These are phyloP conservation scores for Selene dorsalis DNA, from an alignment of 2,797 vertebrate genomes.

Conservation along the genomic window DNA sequence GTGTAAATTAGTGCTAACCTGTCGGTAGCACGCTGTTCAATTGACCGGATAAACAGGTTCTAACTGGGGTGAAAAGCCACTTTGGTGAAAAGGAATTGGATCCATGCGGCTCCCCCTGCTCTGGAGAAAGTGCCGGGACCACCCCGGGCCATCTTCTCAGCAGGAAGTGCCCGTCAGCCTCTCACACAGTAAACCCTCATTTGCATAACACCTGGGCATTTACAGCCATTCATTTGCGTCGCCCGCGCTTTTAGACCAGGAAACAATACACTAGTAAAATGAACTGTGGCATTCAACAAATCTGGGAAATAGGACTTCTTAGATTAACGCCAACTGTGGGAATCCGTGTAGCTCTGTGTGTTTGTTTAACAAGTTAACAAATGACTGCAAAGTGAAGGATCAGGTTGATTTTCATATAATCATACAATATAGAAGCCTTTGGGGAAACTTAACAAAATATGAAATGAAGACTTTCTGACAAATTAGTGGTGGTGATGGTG, in stretches of 20 bases:
- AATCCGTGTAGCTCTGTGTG: constrained; percentile 4
- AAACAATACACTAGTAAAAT: constrained; percentile 7
- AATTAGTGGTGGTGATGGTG: neutral
- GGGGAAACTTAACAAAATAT: neutral
- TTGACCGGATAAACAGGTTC: constrained; percentile 75
- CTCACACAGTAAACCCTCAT: constrained; percentile 28
- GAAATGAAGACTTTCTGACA: neutral
- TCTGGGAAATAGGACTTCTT: neutral
- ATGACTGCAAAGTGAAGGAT: too few species aligned
- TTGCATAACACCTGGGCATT: constrained; percentile 63
- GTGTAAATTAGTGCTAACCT: neutral
- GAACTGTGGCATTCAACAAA: neutral
- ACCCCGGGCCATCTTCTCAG: constrained; percentile 22
- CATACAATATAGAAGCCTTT: too few species aligned
- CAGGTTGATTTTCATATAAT: neutral
- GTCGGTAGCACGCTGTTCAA: neutral
- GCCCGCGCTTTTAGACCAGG: neutral
- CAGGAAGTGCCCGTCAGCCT: constrained; percentile 26
- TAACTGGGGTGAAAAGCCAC: constrained; percentile 5
- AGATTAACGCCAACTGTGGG: neutral
- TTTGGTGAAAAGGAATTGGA: constrained; percentile 43
- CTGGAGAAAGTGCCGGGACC: constrained; percentile 10
- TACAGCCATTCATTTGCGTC: constrained; percentile 59
- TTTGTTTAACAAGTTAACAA: too few species aligned
- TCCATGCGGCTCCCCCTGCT: constrained; percentile 19